phyloP scores from a whole-genome alignment of 2,797 vertebrate species.

The Spinus olivaceus region DNA sequence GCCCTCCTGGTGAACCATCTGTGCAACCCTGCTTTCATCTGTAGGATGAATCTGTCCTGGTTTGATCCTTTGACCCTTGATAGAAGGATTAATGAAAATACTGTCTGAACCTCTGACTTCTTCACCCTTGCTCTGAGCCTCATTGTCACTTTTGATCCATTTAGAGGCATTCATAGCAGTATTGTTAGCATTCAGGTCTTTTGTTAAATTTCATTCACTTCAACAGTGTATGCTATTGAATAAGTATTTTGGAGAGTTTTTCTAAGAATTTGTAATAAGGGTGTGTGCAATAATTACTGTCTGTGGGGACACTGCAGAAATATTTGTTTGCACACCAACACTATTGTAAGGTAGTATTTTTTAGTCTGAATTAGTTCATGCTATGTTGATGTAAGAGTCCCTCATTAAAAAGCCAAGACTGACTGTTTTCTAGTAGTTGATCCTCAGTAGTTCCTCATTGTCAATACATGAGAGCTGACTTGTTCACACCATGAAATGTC shows the following conservation, averaged over 20 bases:
- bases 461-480: neutral
- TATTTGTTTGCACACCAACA: neutral
- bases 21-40: conserved; percentile 1
- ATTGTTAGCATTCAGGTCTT: neutral
- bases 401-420: neutral
- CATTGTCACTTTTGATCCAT: conserved; percentile 24
- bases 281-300: neutral
- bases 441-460: neutral
- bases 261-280: neutral
- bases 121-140: conserved; percentile 1
- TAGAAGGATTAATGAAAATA: conserved; percentile 45
- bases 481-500: neutral
- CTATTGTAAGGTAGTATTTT: neutral
- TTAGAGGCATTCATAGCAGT: conserved; percentile 1
- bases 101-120: conserved; percentile 14
- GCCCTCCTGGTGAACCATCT: conserved; percentile 5
- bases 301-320: neutral
- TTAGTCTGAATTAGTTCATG: neutral
- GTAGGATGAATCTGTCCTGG: neutral
- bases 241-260: neutral
- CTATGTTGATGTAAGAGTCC: neutral
- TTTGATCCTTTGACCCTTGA: conserved; percentile 26
- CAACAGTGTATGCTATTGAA: neutral
- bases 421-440: neutral
- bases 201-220: neutral